Conservation (phyloP, 2,888 invertebrate species). For the Nymphalis c-album region DNA sequence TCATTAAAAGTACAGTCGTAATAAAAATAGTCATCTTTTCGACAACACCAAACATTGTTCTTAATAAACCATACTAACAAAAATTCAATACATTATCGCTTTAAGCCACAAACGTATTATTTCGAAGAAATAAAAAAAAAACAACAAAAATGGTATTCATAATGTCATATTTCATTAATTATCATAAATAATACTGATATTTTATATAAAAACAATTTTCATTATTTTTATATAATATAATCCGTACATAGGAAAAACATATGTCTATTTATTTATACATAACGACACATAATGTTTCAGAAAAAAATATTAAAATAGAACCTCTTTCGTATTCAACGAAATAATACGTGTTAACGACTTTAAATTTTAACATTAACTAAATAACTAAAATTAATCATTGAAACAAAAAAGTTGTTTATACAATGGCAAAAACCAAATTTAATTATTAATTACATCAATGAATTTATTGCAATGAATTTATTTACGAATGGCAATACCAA, state of each 20-base stretch:
- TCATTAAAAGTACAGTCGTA: conserved; percentile 28
- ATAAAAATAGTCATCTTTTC: conserved; percentile 33
- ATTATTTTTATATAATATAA: too few relatives aligned
- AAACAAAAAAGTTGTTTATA: conserved; percentile 1
- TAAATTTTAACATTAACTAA: background rate
- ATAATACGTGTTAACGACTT: conserved; percentile 1
- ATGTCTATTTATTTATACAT: too few relatives aligned
- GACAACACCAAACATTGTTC: conserved; percentile 24
- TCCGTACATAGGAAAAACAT: too few relatives aligned
- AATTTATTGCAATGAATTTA: background rate
- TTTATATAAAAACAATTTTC: too few relatives aligned
- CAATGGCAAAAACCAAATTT: background rate
- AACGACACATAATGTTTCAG: too few relatives aligned
- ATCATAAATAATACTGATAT: too few relatives aligned
- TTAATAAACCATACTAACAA: conserved; percentile 8
- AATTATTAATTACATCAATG: background rate
- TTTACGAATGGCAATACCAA: background rate
- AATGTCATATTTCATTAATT: background rate
- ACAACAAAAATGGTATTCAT: background rate
- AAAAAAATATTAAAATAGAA: background rate
- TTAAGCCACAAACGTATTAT: conserved; percentile 2
- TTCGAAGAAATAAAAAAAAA: background rate
- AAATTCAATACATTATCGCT: conserved; percentile 10
- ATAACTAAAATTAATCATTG: background rate
- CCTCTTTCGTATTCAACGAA: background rate